phyloP scores from a whole-genome alignment of 35 echinoderm and acorn worm genomes.

The Anneissia japonica region DNA sequence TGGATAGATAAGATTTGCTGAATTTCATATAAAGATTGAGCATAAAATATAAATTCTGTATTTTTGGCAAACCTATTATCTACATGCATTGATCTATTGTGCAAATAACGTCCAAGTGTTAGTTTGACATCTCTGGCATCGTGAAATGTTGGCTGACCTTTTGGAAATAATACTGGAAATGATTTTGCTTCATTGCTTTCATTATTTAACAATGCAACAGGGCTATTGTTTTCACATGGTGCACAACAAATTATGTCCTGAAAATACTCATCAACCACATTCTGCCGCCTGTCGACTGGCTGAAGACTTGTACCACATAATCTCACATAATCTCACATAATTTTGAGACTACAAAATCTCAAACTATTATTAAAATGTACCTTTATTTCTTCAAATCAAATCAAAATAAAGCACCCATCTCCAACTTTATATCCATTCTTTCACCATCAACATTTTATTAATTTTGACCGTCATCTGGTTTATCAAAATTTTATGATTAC shows the following conservation, averaged over 20 bases:
- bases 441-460: too few species aligned
- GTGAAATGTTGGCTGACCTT: conserved; percentile 23
- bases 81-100: conserved; percentile 32
- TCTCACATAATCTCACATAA: too few species aligned
- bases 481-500: too few species aligned
- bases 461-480: too few species aligned
- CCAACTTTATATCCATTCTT: too few species aligned
- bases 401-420: too few species aligned
- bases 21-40: conserved; percentile 49
- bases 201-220: conserved; percentile 37
- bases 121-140: conserved; percentile 19
- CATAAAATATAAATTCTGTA: conserved; percentile 58
- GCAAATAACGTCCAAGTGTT: conserved; percentile 38
- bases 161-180: conserved; percentile 41
- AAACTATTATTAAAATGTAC: too few species aligned
- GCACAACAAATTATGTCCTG: conserved; percentile 49
- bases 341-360: too few species aligned
- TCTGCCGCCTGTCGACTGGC: conserved; percentile 45
- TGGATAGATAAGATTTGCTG: conserved; percentile 51
- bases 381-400: too few species aligned
- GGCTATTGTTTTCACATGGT: conserved; percentile 66
- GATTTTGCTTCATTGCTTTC: conserved; percentile 38
- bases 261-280: conserved; percentile 42
- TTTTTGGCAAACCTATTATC: conserved; percentile 55
- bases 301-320: conserved; percentile 37